A percentile compares a stretch with the other conserved stretches of the same genome.
Evolutionary conservation across 2,113 vertebrate species (phyloP).

Genomic region (Orthochromis indermauri): DNA sequence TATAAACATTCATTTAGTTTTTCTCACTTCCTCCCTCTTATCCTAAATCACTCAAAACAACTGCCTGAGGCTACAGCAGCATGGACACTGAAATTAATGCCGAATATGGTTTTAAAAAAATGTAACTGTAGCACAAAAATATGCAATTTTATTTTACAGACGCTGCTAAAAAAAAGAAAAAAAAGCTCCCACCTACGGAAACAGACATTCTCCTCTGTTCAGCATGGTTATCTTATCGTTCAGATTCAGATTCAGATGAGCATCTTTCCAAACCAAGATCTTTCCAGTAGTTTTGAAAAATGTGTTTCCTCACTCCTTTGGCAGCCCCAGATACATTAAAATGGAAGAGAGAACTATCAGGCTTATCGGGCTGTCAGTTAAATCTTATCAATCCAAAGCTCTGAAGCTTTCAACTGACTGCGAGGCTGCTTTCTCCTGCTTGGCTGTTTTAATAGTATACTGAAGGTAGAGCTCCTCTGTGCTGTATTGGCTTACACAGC

Average conservation of each 20-base stretch:
- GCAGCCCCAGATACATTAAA: constrained; percentile 6
- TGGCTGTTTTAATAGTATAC: constrained; percentile 20
- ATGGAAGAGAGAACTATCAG: constrained; percentile 27
- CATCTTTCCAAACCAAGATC: constrained; percentile 21
- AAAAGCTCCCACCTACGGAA: not conserved
- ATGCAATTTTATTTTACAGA: not conserved
- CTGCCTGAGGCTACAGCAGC: not conserved
- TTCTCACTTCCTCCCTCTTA: constrained; percentile 34
- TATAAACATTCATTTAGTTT: constrained; percentile 54
- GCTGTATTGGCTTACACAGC: constrained; percentile 18
- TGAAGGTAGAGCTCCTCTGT: constrained; percentile 12
- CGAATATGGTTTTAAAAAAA: not conserved
- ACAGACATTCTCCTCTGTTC: not conserved
- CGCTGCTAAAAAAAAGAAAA: not conserved
- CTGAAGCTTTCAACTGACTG: constrained; percentile 5
- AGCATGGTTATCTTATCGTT: constrained; percentile 13
- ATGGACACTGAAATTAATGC: constrained; percentile 9
- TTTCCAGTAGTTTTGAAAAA: constrained; percentile 29
- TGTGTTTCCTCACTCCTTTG: not conserved
- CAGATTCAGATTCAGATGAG: constrained; percentile 33
- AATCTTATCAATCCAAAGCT: constrained; percentile 50
- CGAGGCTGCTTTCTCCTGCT: not conserved
- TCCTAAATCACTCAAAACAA: constrained; percentile 38
- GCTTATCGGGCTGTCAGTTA: constrained; percentile 44
- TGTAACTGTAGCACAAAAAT: constrained; percentile 3